phyloP scores from a whole-genome alignment of 2,113 vertebrate species.

The Galeopterus variegatus region DNA sequence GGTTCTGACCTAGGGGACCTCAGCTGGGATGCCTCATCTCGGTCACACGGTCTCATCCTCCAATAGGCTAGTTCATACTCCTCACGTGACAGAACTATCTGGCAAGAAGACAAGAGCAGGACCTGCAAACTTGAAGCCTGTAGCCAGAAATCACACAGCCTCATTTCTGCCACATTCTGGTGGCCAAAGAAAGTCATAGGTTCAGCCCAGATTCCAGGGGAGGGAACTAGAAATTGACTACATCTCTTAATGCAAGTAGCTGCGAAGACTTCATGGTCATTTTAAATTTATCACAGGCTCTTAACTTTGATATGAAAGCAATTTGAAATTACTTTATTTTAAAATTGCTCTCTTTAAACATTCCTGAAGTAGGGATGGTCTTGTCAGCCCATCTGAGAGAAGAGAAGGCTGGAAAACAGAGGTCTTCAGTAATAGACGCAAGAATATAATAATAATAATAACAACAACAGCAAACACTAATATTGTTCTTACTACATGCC shows the following conservation, averaged over 20 bases:
- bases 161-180: background rate
- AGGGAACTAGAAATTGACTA: background rate
- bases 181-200: background rate
- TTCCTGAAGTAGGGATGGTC: background rate
- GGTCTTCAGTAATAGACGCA: background rate
- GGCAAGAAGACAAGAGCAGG: background rate
- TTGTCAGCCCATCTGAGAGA: background rate
- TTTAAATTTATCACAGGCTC: background rate
- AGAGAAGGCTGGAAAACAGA: background rate
- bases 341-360: constrained; percentile 52
- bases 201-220: background rate
- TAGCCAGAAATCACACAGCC: background rate
- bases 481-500: background rate
- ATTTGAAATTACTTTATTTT: constrained; percentile 38
- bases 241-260: background rate
- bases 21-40: background rate
- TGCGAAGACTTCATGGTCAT: background rate
- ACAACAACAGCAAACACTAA: background rate
- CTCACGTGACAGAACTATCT: background rate
- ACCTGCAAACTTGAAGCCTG: background rate
- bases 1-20: background rate
- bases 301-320: constrained; percentile 57
- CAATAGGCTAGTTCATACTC: background rate
- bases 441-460: background rate
- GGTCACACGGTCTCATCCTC: background rate